Evolutionary conservation across 2,797 vertebrate species (phyloP), one percentile per base, ranked within the genome.

Genomic region (Natrix natrix): DNA sequence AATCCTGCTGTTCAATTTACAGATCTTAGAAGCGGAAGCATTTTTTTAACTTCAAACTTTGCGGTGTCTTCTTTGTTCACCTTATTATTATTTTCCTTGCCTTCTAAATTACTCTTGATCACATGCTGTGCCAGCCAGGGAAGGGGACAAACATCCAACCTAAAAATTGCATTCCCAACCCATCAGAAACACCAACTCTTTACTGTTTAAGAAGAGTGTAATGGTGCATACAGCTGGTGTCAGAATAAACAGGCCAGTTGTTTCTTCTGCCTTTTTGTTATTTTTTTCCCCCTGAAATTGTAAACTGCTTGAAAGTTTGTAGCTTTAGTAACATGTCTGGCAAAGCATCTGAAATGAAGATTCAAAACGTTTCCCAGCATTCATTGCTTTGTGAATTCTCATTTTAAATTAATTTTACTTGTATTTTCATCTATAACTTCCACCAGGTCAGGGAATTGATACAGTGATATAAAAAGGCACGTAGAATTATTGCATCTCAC

Each of bases 21-120:
- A 94, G 87, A 87, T 90, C 61, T 90, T 90, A 92, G 52, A 92
- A 90, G 87, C 86, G 55, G 16, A 78, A 93, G 88, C 20, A 32
- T 55, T 89, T 78, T 61, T 90, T 88, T 86, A 88, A 83, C 55
- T 87, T 92, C 56, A 94, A 55, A 61, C 28, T 87, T 60, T 87
- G 43, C 78, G 88, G 55, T 32, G 32, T 69, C 69, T 90, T 87
- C 61, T 90, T 87, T 92, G 28, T 90, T 60, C 32, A 48, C 14
- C 8, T 56, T 90, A 13, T 28, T 90, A 8, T 55, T 78, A 88
- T 83, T 24, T 5, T 91, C 66, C 78, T 56, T 89, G 63, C 26
- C 32, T 91, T 87, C 13, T 26, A 20, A 91, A 20, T 3, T 5
- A 59, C 61, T 13, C 91, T 83, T 55, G 66, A 8, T 86, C 61